Evolutionary conservation across 2,888 invertebrate species (phyloP), one percentile per base, ranked within the genome.

Genomic region (Spodoptera littoralis): DNA sequence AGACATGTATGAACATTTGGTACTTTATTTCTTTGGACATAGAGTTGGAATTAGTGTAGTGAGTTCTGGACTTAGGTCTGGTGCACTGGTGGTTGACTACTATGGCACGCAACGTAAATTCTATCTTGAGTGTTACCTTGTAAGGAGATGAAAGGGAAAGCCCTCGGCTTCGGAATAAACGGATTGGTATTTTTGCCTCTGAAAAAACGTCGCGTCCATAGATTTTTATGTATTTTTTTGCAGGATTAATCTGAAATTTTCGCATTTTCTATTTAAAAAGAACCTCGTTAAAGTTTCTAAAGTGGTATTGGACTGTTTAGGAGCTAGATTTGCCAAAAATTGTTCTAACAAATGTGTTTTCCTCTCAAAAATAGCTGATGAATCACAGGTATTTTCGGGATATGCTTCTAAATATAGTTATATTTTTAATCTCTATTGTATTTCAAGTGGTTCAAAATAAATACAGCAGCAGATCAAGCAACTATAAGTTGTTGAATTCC

Each of bases 101-200:
- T 89, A 89, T 78, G 89, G 88, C 80, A 89, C 85, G 86, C 87
- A 79, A 84, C 88, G 89, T 89, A 89, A 87, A 88, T 88, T 87
- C 84, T 84, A 82, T 84, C 73, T 74, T 63, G 65, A 65, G 75
- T 60, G 55, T 76, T 77, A 70, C 85, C 87, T 76, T 88, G 73
- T 84, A 84, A 42, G 85, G 86, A 84, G 78, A 83, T 85, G 84
- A 86, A 86, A 89, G 86, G 86, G 87, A 87, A 87, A 86, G 81
- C 85, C 85, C 84, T 81, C 73, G 65, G 73, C 54, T 51, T 59
- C 51, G 53, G 62, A 75, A 64, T 66, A 66, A 64, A 65, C 42
- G 65, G 64, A 68, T 78, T 51, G 71, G 69, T 61, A 71, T 75
- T 67, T 73, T 49, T 49, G 42, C 44, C 12, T 43, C 24, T 56